Evolutionary conservation across 2,888 invertebrate genomes (phyloP), one percentile per base, ranked within the genome.

Genomic region (Acanthococcus lagerstroemiae): DNA sequence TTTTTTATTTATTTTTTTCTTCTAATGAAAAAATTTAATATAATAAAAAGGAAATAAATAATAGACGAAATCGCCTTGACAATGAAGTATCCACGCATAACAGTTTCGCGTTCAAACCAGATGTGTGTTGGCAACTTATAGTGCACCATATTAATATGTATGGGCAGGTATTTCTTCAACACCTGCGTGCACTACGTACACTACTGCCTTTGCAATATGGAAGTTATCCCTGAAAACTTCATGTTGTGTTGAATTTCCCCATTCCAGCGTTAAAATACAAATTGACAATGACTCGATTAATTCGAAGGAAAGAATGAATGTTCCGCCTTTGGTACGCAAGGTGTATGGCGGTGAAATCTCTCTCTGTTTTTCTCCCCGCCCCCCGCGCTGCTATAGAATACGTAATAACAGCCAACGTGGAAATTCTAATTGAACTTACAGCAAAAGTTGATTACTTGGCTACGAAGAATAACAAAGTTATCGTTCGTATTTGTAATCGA

Each of bases 221-320:
- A 60, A 60, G 60, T 60, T 60, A 60, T 60, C 60, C 60, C 60
- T 60, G 60, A 60, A 60, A 60, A 60, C 15, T 60, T 24, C 27
- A 48, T 50, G 46, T 45, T 25, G 58, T 58, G 58, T 58, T 37
- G 26, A 48, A 45, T 27, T 60, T 60, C 60, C 60, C 46, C 60
- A 48, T 60, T 60, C 26, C 60, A n/a, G 4, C 1, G 55, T 15
- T 12, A n/a, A 45, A 48, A 48, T 60, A 45, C n/a, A n/a, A n/a
- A n/a, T n/a, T n/a, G n/a, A n/a, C n/a, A n/a, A n/a, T n/a, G n/a
- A n/a, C n/a, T n/a, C n/a, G n/a, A n/a, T n/a, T n/a, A n/a, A n/a
- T n/a, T n/a, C n/a, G n/a, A n/a, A n/a, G n/a, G n/a, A n/a, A n/a
- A n/a, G n/a, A n/a, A n/a, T n/a, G n/a, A n/a, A n/a, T n/a, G n/a